Evolutionary conservation across 1,140 invertebrate genomes (phyloP).

Genomic region (Heliconius hewitsoni): DNA sequence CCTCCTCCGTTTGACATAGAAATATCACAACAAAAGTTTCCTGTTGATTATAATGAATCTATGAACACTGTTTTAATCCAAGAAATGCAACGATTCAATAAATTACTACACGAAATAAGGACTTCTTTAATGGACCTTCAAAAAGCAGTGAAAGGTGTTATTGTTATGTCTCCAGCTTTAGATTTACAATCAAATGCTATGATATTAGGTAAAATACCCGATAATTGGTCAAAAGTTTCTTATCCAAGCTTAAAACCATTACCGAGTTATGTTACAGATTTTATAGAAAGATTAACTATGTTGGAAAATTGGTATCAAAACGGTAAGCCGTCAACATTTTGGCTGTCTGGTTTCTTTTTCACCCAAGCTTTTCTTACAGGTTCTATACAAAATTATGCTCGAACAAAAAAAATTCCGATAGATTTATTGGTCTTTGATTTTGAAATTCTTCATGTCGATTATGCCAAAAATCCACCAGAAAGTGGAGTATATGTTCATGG

Average conservation of each 20-base stretch:
- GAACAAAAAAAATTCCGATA: conserved; percentile 93
- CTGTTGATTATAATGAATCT: conserved; percentile 92
- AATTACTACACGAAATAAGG: conserved; percentile 85
- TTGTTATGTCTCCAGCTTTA: conserved; percentile 92
- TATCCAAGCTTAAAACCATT: conserved; percentile 96
- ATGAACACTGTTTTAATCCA: conserved; percentile 97
- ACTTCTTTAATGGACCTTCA: conserved; percentile 86
- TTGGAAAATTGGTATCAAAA: conserved; percentile 89
- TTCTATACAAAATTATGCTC: conserved; percentile 94
- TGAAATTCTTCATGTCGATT: conserved; percentile 82
- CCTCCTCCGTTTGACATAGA: conserved; percentile 89
- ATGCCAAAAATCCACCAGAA: conserved; percentile 79
- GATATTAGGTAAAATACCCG: conserved; percentile 87
- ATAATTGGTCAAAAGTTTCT: conserved; percentile 89
- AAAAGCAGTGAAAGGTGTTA: conserved; percentile 92
- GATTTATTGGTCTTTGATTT: conserved; percentile 93
- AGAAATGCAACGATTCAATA: conserved; percentile 95
- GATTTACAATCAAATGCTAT: conserved; percentile 87
- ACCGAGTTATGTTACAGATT: conserved; percentile 92
- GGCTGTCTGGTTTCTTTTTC: conserved; percentile 97
- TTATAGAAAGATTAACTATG: conserved; percentile 89
- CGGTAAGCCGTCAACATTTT: conserved; percentile 91
- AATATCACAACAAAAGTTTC: conserved; percentile 86
- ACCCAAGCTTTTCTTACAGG: conserved; percentile 97
- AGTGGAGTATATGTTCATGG: conserved; percentile 93